Evolutionary conservation across 2,113 vertebrate genomes (phyloP), one percentile per base, ranked within the genome.

Genomic region (Lepisosteus osseus): DNA sequence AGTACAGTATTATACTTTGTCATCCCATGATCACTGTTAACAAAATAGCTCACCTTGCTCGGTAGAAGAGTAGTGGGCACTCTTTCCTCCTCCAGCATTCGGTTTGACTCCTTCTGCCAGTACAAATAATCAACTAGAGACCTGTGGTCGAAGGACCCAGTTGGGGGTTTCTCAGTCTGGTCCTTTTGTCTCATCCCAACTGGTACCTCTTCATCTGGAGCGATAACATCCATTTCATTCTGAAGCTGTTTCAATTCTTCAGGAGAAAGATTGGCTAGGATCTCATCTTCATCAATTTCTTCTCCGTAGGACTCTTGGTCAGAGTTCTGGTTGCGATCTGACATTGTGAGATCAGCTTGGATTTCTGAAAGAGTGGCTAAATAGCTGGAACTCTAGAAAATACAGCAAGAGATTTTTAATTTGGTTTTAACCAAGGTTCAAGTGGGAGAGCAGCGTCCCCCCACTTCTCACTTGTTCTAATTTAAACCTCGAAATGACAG

Each of bases 221-320:
- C 95, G 77, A 99, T 95, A 67, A 94, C 90, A 56, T 99, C 97
- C 94, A 99, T 97, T 80, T 99, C 97, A 0, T 87, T 91, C 76
- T 98, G 96, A 59, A 99, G 93, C 86, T 96, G 90, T 79, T 85
- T 88, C 0, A 99, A 91, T 84, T 99, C 96, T 82, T 99, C 96
- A 0, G 95, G 92, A 7, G 97, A 98, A 65, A 99, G 83, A 78
- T 92, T 95, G 17, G 96, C 95, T 77, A 99, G 88, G 85, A 99
- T 93, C 82, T 94, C 93, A 80, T 99, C 97, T 78, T 99, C 97
- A 0, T 93, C 83, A 0, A 94, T 82, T 59, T 93, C 90, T 44
- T 80, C 90, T 0, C 81, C 75, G 63, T 80, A 72, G 11, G 80
- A 54, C 0, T 89, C 86, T 65, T 85, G 82, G 0, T 92, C 87